phyloP scores from a whole-genome alignment of 1,140 invertebrate species.

The Drosophila setifemur region DNA sequence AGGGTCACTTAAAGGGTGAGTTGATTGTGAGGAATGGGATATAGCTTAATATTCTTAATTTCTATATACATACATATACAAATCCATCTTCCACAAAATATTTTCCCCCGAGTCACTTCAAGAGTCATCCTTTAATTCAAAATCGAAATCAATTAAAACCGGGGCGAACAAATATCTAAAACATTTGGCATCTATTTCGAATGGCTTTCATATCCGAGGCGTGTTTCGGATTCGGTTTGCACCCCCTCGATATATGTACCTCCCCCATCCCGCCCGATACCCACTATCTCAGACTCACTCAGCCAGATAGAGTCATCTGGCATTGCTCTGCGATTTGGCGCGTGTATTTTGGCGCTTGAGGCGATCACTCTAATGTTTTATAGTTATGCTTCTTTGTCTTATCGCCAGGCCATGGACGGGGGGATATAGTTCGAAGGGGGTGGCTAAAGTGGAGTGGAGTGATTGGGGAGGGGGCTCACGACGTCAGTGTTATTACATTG shows the following conservation, averaged over 20 bases:
- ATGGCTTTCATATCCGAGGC: no score
- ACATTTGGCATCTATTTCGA: background rate
- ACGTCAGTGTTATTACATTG: constrained; percentile 48
- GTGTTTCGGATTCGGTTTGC: no score
- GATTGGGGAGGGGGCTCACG: constrained; percentile 32
- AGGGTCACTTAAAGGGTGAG: constrained; percentile 40
- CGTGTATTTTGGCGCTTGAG: constrained; percentile 39
- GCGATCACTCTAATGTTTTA: constrained; percentile 28
- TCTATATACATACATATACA: no score
- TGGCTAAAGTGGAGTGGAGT: no score
- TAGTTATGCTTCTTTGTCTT: constrained; percentile 57
- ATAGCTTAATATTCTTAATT: no score
- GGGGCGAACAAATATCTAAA: no score
- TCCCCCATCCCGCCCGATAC: background rate
- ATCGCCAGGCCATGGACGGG: constrained; percentile 27
- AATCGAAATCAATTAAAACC: constrained; percentile 2
- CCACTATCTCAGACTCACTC: background rate
- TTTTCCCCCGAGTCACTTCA: background rate
- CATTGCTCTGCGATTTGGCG: constrained; percentile 31
- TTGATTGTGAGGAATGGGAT: no score
- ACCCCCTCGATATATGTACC: background rate
- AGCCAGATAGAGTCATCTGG: constrained; percentile 46
- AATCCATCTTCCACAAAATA: no score
- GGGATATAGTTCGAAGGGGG: constrained; percentile 12
- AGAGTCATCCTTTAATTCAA: background rate